These are phyloP conservation scores for Phymorhynchus buccinoides DNA, from an alignment of 1,140 invertebrate species.

Conservation along the genomic window DNA sequence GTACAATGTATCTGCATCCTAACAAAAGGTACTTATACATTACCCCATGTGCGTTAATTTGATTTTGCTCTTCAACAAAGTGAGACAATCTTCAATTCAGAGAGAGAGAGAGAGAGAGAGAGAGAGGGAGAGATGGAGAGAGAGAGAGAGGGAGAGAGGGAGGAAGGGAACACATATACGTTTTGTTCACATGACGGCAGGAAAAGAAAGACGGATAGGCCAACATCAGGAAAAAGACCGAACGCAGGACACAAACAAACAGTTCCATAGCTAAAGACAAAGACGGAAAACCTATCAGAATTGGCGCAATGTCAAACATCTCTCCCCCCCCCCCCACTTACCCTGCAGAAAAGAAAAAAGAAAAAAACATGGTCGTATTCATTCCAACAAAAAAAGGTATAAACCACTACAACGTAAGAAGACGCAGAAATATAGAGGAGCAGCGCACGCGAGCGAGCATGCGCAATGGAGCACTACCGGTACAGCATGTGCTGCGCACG, in stretches of 20 bases:
- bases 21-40: too few relatives aligned
- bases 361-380: too few relatives aligned
- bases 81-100: neutral
- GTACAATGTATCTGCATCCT: too few relatives aligned
- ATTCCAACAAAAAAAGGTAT: too few relatives aligned
- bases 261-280: too few relatives aligned
- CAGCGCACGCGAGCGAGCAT: neutral
- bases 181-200: too few relatives aligned
- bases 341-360: neutral
- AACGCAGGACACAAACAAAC: neutral
- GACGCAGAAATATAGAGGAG: neutral
- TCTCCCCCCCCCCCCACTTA: neutral
- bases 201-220: too few relatives aligned
- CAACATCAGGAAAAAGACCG: neutral
- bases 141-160: slow-evolving; percentile 14
- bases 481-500: slow-evolving; percentile 35
- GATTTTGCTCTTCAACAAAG: too few relatives aligned
- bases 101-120: neutral
- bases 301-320: neutral
- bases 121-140: neutral
- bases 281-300: too few relatives aligned
- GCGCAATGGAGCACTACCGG: neutral
- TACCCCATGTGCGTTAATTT: too few relatives aligned
- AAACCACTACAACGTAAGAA: too few relatives aligned
- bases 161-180: neutral